Conservation (phyloP, 2,113 vertebrate genomes). For the Promerops cafer region DNA sequence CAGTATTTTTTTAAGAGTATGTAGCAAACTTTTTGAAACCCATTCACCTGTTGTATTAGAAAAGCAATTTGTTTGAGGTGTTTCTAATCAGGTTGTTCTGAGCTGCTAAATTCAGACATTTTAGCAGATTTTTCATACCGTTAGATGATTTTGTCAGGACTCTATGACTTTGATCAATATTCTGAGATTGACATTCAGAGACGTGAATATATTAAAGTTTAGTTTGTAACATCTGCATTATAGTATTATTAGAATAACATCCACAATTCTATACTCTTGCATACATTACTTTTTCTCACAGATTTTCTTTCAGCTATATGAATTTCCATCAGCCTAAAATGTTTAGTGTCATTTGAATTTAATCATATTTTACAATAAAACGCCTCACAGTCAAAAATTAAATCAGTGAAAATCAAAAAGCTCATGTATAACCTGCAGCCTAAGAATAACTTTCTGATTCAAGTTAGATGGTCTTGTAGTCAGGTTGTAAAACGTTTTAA, state of each 20-base stretch:
- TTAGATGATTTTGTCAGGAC: not conserved
- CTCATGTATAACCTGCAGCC: not conserved
- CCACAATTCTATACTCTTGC: not conserved
- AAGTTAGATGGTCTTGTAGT: not conserved
- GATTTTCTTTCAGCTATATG: not conserved
- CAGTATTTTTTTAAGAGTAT: not conserved
- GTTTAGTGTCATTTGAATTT: not conserved
- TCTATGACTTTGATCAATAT: not conserved
- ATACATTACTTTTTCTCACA: not conserved
- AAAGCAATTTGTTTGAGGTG: not conserved
- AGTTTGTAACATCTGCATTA: not conserved
- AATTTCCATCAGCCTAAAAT: not conserved
- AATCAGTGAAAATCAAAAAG: not conserved
- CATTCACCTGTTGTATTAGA: not conserved
- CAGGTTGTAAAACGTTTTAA: not conserved
- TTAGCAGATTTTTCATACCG: not conserved
- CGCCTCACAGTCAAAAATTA: not conserved
- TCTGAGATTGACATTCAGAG: not conserved
- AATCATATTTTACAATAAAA: not conserved
- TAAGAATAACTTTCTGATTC: not conserved
- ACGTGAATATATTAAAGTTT: not conserved
- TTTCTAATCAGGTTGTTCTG: not conserved
- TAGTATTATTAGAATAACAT: not conserved
- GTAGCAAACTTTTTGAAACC: not conserved
- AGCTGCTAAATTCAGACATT: not conserved